Conservation (phyloP, 1,140 invertebrate genomes). For the Brachystomella parvula region DNA sequence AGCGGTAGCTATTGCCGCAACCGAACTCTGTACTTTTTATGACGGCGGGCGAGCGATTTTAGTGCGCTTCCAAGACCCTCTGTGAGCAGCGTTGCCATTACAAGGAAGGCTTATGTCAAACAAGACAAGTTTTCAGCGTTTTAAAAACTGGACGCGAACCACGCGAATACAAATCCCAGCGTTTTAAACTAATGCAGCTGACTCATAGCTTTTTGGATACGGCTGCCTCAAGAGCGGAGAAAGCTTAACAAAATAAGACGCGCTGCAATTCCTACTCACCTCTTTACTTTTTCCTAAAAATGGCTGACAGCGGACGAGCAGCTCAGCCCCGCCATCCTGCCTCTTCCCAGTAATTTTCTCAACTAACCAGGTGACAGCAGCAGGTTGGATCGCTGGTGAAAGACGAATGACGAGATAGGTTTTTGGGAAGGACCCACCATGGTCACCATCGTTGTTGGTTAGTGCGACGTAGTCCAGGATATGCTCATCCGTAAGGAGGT, state of each 20-base stretch:
- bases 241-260: background rate
- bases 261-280: background rate
- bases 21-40: no score
- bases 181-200: no score
- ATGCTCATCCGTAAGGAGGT: no score
- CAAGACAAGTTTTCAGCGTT: no score
- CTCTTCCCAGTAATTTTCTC: slow-evolving; percentile 50
- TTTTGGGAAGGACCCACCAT: slow-evolving; percentile 43
- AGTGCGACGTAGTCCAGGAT: background rate
- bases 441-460: background rate
- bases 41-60: no score
- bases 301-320: slow-evolving; percentile 51
- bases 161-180: no score
- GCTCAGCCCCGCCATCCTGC: slow-evolving; percentile 52
- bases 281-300: slow-evolving; percentile 35
- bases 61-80: no score
- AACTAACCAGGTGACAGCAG: slow-evolving; percentile 51
- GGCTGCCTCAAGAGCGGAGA: background rate
- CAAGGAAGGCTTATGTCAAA: no score
- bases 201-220: no score
- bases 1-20: no score
- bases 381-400: slow-evolving; percentile 45
- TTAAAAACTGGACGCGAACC: no score
- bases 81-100: no score
- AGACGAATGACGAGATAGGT: slow-evolving; percentile 52